These are phyloP conservation scores for Palythoa grandis DNA, from an alignment of 92 coral and sea anemone genomes.

Conservation along the genomic window DNA sequence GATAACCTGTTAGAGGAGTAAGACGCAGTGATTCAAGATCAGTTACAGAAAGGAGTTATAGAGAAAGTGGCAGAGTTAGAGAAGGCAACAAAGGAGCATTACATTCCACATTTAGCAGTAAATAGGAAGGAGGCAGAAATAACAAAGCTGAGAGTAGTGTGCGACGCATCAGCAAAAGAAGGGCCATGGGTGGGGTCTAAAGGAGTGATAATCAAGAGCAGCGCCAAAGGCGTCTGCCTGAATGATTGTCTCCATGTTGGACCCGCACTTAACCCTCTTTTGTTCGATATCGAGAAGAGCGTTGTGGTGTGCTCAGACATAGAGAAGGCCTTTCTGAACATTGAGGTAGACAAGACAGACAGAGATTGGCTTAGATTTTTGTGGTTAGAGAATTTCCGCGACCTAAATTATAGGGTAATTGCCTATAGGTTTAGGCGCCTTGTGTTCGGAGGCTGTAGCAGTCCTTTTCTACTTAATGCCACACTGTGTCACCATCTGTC, in stretches of 20 bases:
- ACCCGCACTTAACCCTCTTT: not conserved
- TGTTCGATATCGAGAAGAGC: not conserved
- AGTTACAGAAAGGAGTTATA: not conserved
- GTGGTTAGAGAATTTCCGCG: not conserved
- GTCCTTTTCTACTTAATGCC: constrained; percentile 54
- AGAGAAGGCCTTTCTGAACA: not conserved
- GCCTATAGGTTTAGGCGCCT: too few species aligned
- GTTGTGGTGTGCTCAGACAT: not conserved
- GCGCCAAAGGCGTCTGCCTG: not conserved
- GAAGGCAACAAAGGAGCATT: not conserved
- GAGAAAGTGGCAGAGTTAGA: not conserved
- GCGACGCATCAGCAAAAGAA: not conserved
- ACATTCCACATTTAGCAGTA: not conserved
- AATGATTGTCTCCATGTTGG: not conserved
- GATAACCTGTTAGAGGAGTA: not conserved
- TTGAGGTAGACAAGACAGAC: not conserved
- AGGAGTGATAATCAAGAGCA: too few species aligned
- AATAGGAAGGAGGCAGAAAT: not conserved
- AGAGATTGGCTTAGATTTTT: not conserved
- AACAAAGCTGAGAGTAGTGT: too few species aligned
- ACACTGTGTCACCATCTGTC: constrained; percentile 64
- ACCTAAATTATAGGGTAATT: not conserved
- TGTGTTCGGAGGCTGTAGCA: too few species aligned
- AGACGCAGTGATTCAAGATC: not conserved
- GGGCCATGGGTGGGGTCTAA: too few species aligned